Evolutionary conservation across 2,888 invertebrate genomes (phyloP), one percentile per base, ranked within the genome.

Genomic region (Cephus spinipes): DNA sequence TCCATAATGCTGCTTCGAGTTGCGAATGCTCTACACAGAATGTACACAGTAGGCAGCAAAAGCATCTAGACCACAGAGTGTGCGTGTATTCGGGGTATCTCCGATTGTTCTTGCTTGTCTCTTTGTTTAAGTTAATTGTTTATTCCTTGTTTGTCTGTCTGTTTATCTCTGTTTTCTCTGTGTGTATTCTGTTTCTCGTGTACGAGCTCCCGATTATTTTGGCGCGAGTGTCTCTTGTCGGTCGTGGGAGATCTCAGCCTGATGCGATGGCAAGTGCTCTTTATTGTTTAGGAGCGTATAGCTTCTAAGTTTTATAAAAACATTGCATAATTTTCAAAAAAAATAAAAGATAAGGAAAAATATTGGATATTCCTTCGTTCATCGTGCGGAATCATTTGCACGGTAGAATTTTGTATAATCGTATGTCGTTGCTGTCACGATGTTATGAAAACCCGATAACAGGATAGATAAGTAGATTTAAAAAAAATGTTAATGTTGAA

Each of bases 11-110:
- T 88, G 82, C 23, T 55, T 55, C 55, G 55, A 55, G 55, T 55
- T 55, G 23, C 55, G 23, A 55, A 55, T 55, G 55, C 23, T 55
- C 23, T 55, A 55, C 83, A 80, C 79, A 87, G 84, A 86, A 87
- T 86, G 83, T 86, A 87, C 85, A 88, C 84, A 81, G 82, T 85
- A 85, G 86, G 87, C 86, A 88, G 85, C 81, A 86, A 86, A 87
- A 86, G 88, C 85, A 85, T 87, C 86, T 87, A 86, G 83, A 89
- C 87, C 87, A 85, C 81, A 84, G 83, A 85, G 79, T 85, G 83
- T 82, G 83, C 79, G 79, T 81, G 79, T 82, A 55, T 55, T 9
- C 9, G 55, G 23, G 2, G 55, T 55, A 55, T 55, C 23, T 55
- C 23, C 23, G 55, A 55, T 55, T 55, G 55, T 55, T 55, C 55